Conservation (phyloP, 2,888 invertebrate genomes). For the Ichneumoninae sp. region DNA sequence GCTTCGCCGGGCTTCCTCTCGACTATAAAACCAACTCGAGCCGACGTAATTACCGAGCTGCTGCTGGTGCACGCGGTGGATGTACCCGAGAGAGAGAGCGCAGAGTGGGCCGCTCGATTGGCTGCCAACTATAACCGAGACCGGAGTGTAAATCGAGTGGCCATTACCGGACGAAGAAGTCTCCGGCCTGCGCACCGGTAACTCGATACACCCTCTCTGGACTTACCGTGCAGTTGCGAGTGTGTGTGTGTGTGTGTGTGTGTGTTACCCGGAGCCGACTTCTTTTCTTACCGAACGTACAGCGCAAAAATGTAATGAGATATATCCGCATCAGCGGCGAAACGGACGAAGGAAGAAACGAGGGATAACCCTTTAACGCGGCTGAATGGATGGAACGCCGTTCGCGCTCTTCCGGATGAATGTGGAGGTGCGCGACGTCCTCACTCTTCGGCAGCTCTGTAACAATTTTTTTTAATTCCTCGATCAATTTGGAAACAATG, state of each 20-base stretch:
- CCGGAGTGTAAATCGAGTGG: slow-evolving; percentile 75
- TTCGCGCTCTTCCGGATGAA: slow-evolving; percentile 1
- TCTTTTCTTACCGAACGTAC: slow-evolving; percentile 49
- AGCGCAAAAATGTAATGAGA: slow-evolving; percentile 56
- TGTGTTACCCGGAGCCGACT: slow-evolving; percentile 31
- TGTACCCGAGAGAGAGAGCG: slow-evolving; percentile 68
- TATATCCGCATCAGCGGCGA: slow-evolving; percentile 47
- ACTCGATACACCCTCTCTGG: slow-evolving; percentile 3
- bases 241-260: background rate
- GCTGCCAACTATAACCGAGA: slow-evolving; percentile 67
- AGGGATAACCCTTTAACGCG: slow-evolving; percentile 26
- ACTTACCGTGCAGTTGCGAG: background rate
- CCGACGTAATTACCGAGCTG: slow-evolving; percentile 79
- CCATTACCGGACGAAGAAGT: slow-evolving; percentile 71
- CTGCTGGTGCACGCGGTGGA: slow-evolving; percentile 77
- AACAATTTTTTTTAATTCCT: background rate
- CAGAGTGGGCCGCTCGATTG: slow-evolving; percentile 61
- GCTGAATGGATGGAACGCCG: slow-evolving; percentile 5
- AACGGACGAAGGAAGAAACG: slow-evolving; percentile 17
- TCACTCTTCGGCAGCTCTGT: background rate
- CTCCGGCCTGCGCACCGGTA: slow-evolving; percentile 27
- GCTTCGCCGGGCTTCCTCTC: slow-evolving; percentile 64
- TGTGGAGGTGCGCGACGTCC: slow-evolving; percentile 4
- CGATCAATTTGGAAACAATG: background rate
- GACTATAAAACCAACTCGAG: slow-evolving; percentile 80